phyloP scores from a whole-genome alignment of 2,797 vertebrate species.

The Amazona finschi region DNA sequence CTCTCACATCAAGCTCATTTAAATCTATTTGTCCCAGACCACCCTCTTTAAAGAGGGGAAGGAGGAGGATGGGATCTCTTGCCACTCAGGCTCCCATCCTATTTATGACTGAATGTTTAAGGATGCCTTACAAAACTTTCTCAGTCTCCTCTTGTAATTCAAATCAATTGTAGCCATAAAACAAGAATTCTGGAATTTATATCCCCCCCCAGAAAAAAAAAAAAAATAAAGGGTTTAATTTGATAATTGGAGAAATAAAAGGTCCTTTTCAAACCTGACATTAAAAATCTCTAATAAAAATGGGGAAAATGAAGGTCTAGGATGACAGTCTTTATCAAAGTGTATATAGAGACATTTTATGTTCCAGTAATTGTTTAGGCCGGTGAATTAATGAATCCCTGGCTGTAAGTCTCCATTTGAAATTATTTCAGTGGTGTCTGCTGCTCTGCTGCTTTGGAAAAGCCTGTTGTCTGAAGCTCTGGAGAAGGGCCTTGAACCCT shows the following conservation, averaged over 20 bases:
- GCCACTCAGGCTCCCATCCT: conserved; percentile 15
- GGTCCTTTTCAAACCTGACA: conserved; percentile 66
- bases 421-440: conserved; percentile 93
- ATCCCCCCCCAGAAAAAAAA: not conserved
- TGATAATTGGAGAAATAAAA: conserved; percentile 75
- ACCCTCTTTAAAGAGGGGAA: conserved; percentile 44
- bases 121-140: conserved; percentile 63
- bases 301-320: conserved; percentile 74
- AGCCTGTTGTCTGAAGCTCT: conserved; percentile 96
- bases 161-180: conserved; percentile 59
- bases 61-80: conserved; percentile 57
- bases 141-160: conserved; percentile 50
- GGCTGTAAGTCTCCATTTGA: conserved; percentile 91
- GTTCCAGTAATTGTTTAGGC: conserved; percentile 85
- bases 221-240: conserved; percentile 65
- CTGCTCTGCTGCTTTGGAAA: conserved; percentile 90
- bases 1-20: conserved; percentile 47
- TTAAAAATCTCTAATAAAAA: conserved; percentile 79
- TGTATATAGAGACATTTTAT: conserved; percentile 85
- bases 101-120: conserved; percentile 44
- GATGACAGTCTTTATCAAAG: conserved; percentile 82
- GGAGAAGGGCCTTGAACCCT: conserved; percentile 98
- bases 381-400: conserved; percentile 85
- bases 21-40: conserved; percentile 57
- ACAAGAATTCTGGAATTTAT: conserved; percentile 70